Conservation (phyloP, 2,113 vertebrate genomes). For the Pholis gunnellus region DNA sequence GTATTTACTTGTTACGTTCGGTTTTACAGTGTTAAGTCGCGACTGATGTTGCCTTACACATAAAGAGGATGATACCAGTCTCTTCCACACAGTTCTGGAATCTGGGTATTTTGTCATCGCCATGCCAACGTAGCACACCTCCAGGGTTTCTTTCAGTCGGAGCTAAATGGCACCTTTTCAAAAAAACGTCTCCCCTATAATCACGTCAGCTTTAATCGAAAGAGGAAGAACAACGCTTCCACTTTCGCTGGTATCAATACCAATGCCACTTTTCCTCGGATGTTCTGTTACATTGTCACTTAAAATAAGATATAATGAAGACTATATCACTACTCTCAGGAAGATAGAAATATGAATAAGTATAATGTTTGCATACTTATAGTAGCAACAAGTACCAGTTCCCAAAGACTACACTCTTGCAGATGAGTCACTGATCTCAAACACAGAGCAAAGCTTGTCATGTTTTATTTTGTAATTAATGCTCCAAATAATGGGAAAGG, state of each 20-base stretch:
- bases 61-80: neutral
- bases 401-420: neutral
- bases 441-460: conserved; percentile 10
- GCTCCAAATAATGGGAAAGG: neutral
- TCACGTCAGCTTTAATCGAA: conserved; percentile 50
- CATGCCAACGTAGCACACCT: neutral
- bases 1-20: neutral
- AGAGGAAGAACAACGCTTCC: conserved; percentile 16
- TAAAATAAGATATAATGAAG: neutral
- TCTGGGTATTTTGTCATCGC: neutral
- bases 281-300: neutral
- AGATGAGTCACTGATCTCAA: conserved; percentile 26
- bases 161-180: conserved; percentile 18
- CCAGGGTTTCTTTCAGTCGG: neutral
- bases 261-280: neutral
- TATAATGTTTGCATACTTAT: conserved; percentile 6
- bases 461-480: neutral
- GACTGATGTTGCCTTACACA: neutral
- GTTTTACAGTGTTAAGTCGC: too few relatives aligned
- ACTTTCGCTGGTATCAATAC: neutral
- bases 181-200: conserved; percentile 47
- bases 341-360: neutral
- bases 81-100: neutral
- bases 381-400: neutral
- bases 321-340: neutral